Conservation (phyloP, 2,113 vertebrate species). For the Hippocampus mohnikei region DNA sequence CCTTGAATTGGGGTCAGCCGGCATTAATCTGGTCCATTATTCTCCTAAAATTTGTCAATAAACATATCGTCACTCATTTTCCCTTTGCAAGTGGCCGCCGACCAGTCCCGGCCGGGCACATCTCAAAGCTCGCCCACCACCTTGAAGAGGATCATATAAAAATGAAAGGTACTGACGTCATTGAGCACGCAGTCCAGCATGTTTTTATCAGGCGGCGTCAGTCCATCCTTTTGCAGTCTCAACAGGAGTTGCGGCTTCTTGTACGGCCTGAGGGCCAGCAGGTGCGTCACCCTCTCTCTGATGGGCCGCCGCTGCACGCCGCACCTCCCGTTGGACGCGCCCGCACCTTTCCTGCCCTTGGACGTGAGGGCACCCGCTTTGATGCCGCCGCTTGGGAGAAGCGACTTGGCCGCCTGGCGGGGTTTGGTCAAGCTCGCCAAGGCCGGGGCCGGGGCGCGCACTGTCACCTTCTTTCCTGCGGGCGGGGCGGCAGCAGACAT, state of each 20-base stretch:
- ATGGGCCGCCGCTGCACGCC: conserved; percentile 76
- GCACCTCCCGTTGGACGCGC: conserved; percentile 28
- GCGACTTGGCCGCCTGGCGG: conserved; percentile 55
- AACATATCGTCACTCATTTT: too few species aligned
- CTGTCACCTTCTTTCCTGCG: conserved; percentile 83
- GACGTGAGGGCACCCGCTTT: conserved; percentile 15
- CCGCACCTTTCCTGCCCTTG: conserved; percentile 26
- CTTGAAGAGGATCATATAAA: not conserved
- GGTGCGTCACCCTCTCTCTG: conserved; percentile 82
- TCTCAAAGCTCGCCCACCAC: not conserved
- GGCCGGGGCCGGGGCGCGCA: conserved; percentile 80
- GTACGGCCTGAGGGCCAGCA: conserved; percentile 91
- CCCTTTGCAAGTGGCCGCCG: too few species aligned
- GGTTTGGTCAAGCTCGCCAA: conserved; percentile 71
- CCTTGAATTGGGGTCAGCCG: too few species aligned
- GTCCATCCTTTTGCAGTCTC: conserved; percentile 84
- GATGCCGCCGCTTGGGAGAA: conserved; percentile 22
- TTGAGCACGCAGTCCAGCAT: conserved; percentile 78
- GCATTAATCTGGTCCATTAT: too few species aligned
- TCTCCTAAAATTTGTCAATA: too few species aligned
- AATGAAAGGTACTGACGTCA: conserved; percentile 68
- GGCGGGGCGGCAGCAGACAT: not conserved
- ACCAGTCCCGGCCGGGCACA: too few species aligned
- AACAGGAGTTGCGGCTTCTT: conserved; percentile 85
- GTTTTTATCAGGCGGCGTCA: conserved; percentile 81